Conservation (phyloP, 2,113 vertebrate species). For the Bos indicus region DNA sequence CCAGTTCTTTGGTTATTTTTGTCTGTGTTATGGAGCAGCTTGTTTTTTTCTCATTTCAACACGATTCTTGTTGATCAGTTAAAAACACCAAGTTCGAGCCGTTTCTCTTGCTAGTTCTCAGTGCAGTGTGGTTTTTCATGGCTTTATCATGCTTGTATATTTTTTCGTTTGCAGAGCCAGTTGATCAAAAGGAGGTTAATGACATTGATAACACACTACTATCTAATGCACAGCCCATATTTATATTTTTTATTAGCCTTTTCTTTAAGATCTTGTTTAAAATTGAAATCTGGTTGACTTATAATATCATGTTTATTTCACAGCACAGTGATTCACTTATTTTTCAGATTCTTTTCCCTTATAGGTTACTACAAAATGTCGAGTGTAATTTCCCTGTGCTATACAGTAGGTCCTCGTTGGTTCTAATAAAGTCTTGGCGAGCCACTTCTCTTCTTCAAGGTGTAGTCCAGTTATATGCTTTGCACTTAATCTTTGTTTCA, state of each 20-base stretch:
- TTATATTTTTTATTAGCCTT: background rate
- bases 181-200: background rate
- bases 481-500: background rate
- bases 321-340: background rate
- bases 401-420: background rate
- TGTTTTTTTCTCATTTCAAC: background rate
- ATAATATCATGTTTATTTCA: background rate
- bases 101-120: background rate
- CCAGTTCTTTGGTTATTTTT: background rate
- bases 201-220: background rate
- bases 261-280: background rate
- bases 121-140: background rate
- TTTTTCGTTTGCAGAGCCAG: background rate
- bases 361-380: background rate
- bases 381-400: background rate
- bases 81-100: background rate
- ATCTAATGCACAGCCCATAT: background rate
- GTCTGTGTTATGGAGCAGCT: background rate
- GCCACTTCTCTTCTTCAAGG: background rate
- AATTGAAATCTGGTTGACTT: background rate
- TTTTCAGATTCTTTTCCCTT: background rate
- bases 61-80: background rate
- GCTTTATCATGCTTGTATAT: background rate
- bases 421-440: background rate
- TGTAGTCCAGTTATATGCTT: background rate